phyloP scores from a whole-genome alignment of 2,797 vertebrate genomes.

The Liparis tanakae region DNA sequence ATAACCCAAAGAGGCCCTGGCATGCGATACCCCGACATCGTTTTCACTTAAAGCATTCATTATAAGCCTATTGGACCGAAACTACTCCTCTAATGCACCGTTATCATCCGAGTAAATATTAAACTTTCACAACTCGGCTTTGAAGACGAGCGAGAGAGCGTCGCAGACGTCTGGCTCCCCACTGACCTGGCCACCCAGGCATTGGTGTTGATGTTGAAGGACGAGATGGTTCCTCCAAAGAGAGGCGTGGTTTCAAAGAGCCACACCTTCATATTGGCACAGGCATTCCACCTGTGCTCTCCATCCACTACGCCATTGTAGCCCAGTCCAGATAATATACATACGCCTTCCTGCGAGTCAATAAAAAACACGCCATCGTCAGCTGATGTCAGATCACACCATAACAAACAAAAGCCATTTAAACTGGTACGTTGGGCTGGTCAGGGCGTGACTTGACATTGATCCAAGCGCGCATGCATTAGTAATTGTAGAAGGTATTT shows the following conservation, averaged over 20 bases:
- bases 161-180: constrained; percentile 10
- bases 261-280: constrained; percentile 97
- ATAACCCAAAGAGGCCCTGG: not conserved
- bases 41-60: not conserved
- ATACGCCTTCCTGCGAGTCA: constrained; percentile 91
- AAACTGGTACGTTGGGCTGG: not conserved
- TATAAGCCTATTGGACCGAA: constrained; percentile 20
- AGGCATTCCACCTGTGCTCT: constrained; percentile 89
- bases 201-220: constrained; percentile 98
- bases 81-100: not conserved
- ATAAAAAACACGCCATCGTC: not conserved
- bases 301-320: constrained; percentile 87
- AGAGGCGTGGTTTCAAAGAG: constrained; percentile 93
- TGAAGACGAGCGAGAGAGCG: not conserved
- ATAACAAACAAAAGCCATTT: constrained; percentile 8
- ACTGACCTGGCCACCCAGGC: constrained; percentile 95
- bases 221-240: constrained; percentile 93
- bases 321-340: constrained; percentile 92
- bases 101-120: constrained; percentile 46
- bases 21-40: not conserved
- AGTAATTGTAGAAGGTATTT: constrained; percentile 11
- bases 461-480: not conserved
- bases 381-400: not conserved
- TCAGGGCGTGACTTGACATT: not conserved
- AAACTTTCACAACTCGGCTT: constrained; percentile 40